Percentiles rank a stretch among this genome's conserved stretches.
These are phyloP conservation scores for Varanus komodoensis DNA, from an alignment of 2,113 vertebrate genomes.

Conservation along the genomic window DNA sequence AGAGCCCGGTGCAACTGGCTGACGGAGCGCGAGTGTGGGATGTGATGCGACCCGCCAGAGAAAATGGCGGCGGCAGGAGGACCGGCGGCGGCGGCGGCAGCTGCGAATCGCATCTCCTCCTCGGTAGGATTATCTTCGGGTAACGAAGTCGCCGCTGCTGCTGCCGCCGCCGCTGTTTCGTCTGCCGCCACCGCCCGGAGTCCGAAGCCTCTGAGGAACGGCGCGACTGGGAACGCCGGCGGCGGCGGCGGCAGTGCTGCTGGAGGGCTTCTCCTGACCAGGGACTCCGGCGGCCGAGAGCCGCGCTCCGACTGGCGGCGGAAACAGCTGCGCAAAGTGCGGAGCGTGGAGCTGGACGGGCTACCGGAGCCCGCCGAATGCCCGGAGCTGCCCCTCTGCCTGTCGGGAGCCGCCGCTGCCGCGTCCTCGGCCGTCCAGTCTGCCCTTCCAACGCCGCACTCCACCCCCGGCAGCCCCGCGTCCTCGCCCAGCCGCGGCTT, in stretches of 20 bases:
- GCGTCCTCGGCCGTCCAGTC: slow-evolving; percentile 49
- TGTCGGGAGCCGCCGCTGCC: slow-evolving; percentile 54
- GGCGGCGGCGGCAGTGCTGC: slow-evolving; percentile 40
- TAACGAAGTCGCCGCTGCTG: background rate
- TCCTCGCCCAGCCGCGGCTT: slow-evolving; percentile 48
- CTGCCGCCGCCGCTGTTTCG: slow-evolving; percentile 79
- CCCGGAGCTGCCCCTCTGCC: slow-evolving; percentile 51
- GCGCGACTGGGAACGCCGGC: slow-evolving; percentile 26
- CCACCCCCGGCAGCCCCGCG: slow-evolving; percentile 56
- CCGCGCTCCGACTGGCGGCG: slow-evolving; percentile 55
- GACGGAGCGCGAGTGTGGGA: slow-evolving; percentile 17
- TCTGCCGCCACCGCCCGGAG: slow-evolving; percentile 59
- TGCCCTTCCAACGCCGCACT: slow-evolving; percentile 32
- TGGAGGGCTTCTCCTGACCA: slow-evolving; percentile 36
- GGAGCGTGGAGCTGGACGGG: slow-evolving; percentile 86
- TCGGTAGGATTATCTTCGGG: slow-evolving; percentile 20
- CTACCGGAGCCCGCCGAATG: slow-evolving; percentile 73
- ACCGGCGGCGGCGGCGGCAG: slow-evolving; percentile 51
- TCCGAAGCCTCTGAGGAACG: slow-evolving; percentile 30
- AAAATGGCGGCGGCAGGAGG: slow-evolving; percentile 85
- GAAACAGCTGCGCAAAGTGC: slow-evolving; percentile 86
- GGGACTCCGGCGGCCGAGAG: slow-evolving; percentile 59
- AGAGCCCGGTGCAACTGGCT: slow-evolving; percentile 58
- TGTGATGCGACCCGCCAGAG: slow-evolving; percentile 82
- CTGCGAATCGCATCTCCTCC: slow-evolving; percentile 69